Evolutionary conservation across 2,797 vertebrate species (phyloP), one percentile per base, ranked within the genome.

Genomic region (Hippocampus kuda): DNA sequence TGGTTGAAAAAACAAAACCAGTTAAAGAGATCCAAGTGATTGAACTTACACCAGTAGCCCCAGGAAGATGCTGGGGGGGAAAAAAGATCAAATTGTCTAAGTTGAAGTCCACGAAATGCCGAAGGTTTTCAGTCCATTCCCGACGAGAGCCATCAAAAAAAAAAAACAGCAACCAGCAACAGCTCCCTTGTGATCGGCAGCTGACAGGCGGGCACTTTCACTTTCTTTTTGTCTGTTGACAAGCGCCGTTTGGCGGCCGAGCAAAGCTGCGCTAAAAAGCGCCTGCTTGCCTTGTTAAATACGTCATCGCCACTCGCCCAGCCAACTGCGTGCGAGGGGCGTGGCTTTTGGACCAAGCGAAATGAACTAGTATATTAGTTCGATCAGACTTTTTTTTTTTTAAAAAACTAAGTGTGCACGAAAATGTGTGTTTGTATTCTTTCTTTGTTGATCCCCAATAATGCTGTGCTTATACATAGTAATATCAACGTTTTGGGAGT

Each of bases 351-450:
- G 4, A 2, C 34, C 7, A 38, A 38, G 7, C 6, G 34, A 38
- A 38, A 38, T 38, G 6, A 38, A 38, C 34, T 5, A 1, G 34
- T 38, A 38, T 38, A 3, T 38, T 38, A 38, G 34, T 38, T 38
- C 6, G 6, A 34, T 34, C 34, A 34, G 30, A 5, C 3, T 34
- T 0, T 34, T 7, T 34, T 34, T 38, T 38, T 38, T 38, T 1
- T 5, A 0, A 0, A 7, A 38, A 7, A 46, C 44, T 1, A 1
- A 13, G 44, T 16, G 1, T 46, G 0, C 44, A 46, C 13, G 3
- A 15, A 46, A 46, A 12, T 12, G 2, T 3, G 13, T 46, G 44
- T 46, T 46, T 46, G 12, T 46, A 46, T 46, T 46, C 0, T 46
- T 15, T 46, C 13, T 13, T 46, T 46, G 44, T 46, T 46, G 44